Conservation (phyloP, 2,113 vertebrate genomes). For the Carassius gibelio region DNA sequence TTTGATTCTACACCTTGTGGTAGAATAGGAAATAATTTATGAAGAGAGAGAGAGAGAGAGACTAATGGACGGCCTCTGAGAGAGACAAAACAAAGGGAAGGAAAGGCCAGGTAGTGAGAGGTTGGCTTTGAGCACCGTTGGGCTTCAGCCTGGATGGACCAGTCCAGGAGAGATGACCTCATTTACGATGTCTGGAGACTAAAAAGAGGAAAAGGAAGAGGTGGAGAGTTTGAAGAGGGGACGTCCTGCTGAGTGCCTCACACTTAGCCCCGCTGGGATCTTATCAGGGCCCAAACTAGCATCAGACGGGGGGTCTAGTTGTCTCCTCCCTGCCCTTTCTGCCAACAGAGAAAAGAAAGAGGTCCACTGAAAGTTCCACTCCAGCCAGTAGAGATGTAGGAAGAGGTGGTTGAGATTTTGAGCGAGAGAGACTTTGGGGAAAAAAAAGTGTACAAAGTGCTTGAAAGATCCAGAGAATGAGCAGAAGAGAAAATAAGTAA, state of each 20-base stretch:
- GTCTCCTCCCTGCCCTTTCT: constrained; percentile 62
- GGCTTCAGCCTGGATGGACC: constrained; percentile 66
- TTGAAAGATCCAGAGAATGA: constrained; percentile 23
- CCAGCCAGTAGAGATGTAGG: constrained; percentile 43
- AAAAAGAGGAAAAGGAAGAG: constrained; percentile 31
- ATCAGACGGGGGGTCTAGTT: constrained; percentile 64
- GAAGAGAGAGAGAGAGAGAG: constrained; percentile 47
- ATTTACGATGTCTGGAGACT: constrained; percentile 73
- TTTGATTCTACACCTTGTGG: constrained; percentile 52
- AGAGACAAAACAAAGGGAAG: constrained; percentile 48
- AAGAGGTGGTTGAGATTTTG: background rate
- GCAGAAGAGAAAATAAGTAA: background rate
- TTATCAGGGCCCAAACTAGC: constrained; percentile 63
- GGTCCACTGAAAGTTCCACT: constrained; percentile 49
- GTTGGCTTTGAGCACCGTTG: constrained; percentile 78
- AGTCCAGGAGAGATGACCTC: constrained; percentile 69
- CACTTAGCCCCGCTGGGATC: constrained; percentile 58
- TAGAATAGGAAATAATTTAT: constrained; percentile 62
- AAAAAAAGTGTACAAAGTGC: background rate
- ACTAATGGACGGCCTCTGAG: constrained; percentile 54
- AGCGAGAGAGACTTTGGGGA: background rate
- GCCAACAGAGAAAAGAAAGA: constrained; percentile 54
- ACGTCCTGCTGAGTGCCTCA: constrained; percentile 62
- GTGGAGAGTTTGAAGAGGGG: constrained; percentile 57
- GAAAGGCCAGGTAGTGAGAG: constrained; percentile 73